phyloP scores from a whole-genome alignment of 2,797 vertebrate genomes.

The Clarias pachynema region DNA sequence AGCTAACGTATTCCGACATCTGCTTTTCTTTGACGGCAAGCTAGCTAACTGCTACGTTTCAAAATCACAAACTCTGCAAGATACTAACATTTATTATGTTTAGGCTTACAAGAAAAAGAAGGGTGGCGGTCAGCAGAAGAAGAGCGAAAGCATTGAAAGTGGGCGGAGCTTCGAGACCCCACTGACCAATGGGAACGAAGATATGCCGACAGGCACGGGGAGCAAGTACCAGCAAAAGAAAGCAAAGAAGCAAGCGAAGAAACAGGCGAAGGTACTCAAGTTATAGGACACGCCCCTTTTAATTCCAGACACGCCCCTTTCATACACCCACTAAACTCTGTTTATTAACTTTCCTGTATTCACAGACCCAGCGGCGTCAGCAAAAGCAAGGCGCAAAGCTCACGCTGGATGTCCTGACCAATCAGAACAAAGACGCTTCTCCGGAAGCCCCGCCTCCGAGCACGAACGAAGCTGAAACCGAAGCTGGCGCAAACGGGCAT shows the following conservation, averaged over 20 bases:
- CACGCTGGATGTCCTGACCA: constrained; percentile 65
- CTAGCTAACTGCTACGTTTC: not conserved
- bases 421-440: constrained; percentile 58
- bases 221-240: constrained; percentile 98
- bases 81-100: not conserved
- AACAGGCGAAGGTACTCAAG: constrained; percentile 87
- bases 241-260: constrained; percentile 93
- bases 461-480: constrained; percentile 53
- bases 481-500: constrained; percentile 45
- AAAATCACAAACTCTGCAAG: constrained; percentile 36
- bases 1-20: too few species aligned
- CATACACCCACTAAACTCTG: not conserved
- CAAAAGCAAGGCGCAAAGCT: constrained; percentile 83
- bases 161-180: constrained; percentile 66
- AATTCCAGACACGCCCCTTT: not conserved
- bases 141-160: constrained; percentile 70
- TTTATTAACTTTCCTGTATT: not conserved
- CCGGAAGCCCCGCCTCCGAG: constrained; percentile 51
- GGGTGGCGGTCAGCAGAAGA: constrained; percentile 53
- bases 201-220: constrained; percentile 69
- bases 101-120: constrained; percentile 81
- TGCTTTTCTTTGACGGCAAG: not conserved
- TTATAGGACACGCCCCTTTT: not conserved
- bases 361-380: constrained; percentile 86
- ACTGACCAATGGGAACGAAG: constrained; percentile 74